Base-by-base conservation (phyloP, 2,888 invertebrate genomes). In the Drosophila lacicola region DNA sequence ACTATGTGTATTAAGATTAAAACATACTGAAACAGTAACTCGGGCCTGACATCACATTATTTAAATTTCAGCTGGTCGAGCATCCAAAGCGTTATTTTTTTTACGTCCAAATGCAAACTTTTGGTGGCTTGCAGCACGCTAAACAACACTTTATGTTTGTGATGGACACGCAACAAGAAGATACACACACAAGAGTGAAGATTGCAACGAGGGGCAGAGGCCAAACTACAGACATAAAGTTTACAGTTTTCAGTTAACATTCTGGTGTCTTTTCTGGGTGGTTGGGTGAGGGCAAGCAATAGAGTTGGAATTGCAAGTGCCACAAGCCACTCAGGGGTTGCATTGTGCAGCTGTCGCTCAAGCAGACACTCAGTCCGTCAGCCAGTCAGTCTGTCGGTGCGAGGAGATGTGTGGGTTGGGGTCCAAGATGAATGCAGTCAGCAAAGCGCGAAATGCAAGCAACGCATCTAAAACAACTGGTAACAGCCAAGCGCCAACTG, bases 151-250 rank as follows among this genome's bases (percentile, higher is more conserved):
- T 77, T 63, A 70, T 73, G 67, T 62, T 54, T 54, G 55, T 74
- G 84, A 79, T 79, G 82, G 84, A 76, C 70, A 75, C 46, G 70
- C 68, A 42, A 19, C 44, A 55, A 51, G 44, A 44, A 54, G 51
- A 62, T 51, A 64, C 62, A 70, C 57, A 74, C 60, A 45, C 65
- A 58, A 36, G 62, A 10, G 21, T 3, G 14, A 50, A 44, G 17
- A 45, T 64, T 53, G 66, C 61, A 56, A 49, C 77, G 61, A 56
- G 56, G 25, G 50, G 36, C 44, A 55, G 66, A 42, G 69, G 73
- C 63, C 53, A 66, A 61, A 62, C 73, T 80, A 66, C 77, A 72
- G 72, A 70, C 74, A 78, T 79, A 80, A 82, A 82, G 70, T 82
- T 80, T 82, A 74, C 78, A 76, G 45, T 61, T 64, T 56, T 46